A percentile compares a stretch with the other conserved stretches of the same genome.
These are phyloP conservation scores for Chaetogeoica ovagalla DNA, from an alignment of 2,888 invertebrate species.

Conservation along the genomic window DNA sequence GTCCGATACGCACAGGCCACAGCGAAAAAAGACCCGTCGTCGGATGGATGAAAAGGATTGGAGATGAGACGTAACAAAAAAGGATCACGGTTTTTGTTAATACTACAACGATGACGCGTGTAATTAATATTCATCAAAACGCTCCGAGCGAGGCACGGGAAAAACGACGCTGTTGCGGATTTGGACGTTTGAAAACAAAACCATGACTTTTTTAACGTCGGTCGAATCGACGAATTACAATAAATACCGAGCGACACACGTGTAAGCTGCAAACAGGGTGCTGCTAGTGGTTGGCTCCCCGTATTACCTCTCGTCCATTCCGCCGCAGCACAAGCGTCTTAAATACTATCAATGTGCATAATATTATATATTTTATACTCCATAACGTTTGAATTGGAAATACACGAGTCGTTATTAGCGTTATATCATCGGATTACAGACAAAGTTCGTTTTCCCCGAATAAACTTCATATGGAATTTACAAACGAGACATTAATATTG, in stretches of 20 bases:
- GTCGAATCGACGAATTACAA: not conserved
- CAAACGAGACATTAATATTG: no score
- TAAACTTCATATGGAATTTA: no score
- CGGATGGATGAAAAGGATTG: no score
- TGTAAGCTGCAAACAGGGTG: no score
- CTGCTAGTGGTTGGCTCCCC: no score
- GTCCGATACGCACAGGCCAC: no score
- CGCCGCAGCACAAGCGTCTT: not conserved
- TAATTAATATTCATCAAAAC: slow-evolving; percentile 14
- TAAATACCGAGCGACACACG: no score
- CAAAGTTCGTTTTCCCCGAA: not conserved
- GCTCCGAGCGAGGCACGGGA: not conserved
- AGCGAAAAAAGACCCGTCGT: no score
- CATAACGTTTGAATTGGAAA: not conserved
- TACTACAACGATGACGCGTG: not conserved
- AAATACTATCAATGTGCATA: not conserved
- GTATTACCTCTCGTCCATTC: no score
- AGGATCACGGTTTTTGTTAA: not conserved
- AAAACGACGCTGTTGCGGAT: not conserved
- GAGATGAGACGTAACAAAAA: no score
- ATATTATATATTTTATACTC: not conserved
- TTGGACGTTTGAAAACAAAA: not conserved
- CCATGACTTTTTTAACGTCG: not conserved
- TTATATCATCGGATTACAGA: not conserved
- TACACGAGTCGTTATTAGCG: not conserved